Conservation (phyloP, 2,888 invertebrate species). For the Limenitis arthemis region DNA sequence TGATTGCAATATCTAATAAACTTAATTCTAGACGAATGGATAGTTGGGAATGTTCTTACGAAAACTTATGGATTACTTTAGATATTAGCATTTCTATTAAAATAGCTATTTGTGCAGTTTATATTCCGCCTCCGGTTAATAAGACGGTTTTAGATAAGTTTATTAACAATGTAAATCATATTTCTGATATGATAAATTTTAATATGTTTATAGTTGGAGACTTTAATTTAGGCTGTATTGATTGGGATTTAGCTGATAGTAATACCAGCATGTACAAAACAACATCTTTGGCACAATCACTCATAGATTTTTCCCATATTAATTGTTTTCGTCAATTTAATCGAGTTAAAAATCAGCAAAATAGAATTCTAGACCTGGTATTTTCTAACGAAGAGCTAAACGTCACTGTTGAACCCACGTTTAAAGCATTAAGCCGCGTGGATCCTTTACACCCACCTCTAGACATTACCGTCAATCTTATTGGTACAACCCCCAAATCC, state of each 20-base stretch:
- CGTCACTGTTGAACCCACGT: neutral
- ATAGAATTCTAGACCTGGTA: neutral
- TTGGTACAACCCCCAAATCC: neutral
- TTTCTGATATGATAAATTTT: neutral
- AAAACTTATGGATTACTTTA: neutral
- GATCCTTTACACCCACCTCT: constrained; percentile 1
- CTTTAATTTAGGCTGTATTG: constrained; percentile 6
- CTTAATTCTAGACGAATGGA: neutral
- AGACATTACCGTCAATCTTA: neutral
- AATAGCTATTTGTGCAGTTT: constrained; percentile 2
- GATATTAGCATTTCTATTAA: neutral
- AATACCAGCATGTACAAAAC: neutral
- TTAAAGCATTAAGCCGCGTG: neutral
- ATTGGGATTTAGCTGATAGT: neutral
- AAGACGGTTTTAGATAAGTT: neutral
- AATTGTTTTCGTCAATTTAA: neutral
- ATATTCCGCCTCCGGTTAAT: constrained; percentile 2
- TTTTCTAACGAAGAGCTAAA: neutral
- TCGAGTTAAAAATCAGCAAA: neutral
- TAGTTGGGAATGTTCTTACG: neutral
- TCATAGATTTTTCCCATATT: neutral
- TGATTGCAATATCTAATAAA: neutral
- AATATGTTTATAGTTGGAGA: constrained; percentile 3
- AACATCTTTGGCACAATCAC: neutral
- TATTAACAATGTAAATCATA: constrained; percentile 1